phyloP scores from a whole-genome alignment of 2,888 invertebrate genomes.

The Sarcophaga subvicina region DNA sequence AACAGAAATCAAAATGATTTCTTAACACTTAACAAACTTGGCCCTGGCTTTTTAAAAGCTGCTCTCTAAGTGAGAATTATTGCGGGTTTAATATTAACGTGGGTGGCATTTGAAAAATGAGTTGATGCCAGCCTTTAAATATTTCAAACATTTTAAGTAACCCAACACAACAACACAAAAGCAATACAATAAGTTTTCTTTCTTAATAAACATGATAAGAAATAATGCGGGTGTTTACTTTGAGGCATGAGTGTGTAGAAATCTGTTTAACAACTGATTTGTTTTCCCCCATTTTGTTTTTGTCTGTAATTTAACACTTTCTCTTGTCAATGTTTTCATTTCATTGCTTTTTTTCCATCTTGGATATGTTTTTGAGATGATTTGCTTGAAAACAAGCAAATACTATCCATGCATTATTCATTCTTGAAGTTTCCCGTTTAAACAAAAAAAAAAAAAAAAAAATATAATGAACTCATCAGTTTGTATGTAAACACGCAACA shows the following conservation, averaged over 20 bases:
- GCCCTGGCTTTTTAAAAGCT: slow-evolving; percentile 51
- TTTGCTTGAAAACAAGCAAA: background rate
- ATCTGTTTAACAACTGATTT: slow-evolving; percentile 24
- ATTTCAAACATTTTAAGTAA: slow-evolving; percentile 3
- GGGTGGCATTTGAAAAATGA: slow-evolving; percentile 67
- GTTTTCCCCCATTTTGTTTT: slow-evolving; percentile 54
- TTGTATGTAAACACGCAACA: slow-evolving; percentile 49
- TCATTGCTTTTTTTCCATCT: slow-evolving; percentile 40
- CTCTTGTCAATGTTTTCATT: slow-evolving; percentile 76
- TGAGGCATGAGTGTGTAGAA: background rate
- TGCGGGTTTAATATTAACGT: slow-evolving; percentile 14
- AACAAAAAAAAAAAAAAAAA: background rate
- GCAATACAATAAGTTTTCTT: too few species aligned
- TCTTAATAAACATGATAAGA: background rate
- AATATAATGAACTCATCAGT: slow-evolving; percentile 60
- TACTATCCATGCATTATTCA: background rate
- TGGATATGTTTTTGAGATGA: background rate
- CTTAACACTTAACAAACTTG: slow-evolving; percentile 61
- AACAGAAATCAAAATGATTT: background rate
- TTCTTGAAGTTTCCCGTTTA: slow-evolving; percentile 34
- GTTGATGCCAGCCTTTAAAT: slow-evolving; percentile 23
- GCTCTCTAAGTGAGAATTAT: slow-evolving; percentile 33
- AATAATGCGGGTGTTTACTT: background rate
- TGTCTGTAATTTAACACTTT: slow-evolving; percentile 76
- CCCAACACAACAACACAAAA: background rate